These are phyloP conservation scores for Orestias chungarensis DNA, from an alignment of 2,797 vertebrate species.

Conservation along the genomic window DNA sequence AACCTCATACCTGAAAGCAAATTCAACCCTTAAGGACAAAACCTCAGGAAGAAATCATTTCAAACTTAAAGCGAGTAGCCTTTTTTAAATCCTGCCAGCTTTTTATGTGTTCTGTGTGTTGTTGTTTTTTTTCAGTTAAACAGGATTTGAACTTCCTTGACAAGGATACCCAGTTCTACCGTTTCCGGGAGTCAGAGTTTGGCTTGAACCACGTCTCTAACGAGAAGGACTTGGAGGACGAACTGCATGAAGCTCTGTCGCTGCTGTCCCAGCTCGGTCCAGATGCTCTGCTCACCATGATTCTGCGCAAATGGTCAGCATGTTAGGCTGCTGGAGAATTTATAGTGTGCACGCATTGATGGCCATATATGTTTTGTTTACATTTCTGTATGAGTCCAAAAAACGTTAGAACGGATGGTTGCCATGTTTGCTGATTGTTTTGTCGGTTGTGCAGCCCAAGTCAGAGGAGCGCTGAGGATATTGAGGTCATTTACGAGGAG, in stretches of 20 bases:
- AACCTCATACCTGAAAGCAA: neutral
- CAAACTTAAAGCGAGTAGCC: neutral
- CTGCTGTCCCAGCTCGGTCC: constrained; percentile 91
- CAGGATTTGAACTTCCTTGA: constrained; percentile 94
- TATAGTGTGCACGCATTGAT: neutral
- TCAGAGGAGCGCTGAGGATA: constrained; percentile 90
- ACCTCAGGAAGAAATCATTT: neutral
- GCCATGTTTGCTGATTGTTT: neutral
- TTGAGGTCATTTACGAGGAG: constrained; percentile 96
- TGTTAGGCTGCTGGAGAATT: neutral
- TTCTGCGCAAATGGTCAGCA: constrained; percentile 91
- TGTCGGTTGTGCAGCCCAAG: constrained; percentile 78
- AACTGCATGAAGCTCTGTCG: constrained; percentile 87
- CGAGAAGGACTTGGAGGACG: constrained; percentile 85
- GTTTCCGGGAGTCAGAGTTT: constrained; percentile 83
- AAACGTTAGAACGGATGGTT: neutral
- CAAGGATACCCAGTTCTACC: constrained; percentile 92
- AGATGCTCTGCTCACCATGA: constrained; percentile 91
- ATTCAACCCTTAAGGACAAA: neutral
- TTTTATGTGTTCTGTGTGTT: constrained; percentile 21
- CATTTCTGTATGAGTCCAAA: neutral
- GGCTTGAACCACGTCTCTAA: constrained; percentile 63
- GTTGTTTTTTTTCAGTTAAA: constrained; percentile 89
- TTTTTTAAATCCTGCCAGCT: neutral
- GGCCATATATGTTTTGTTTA: neutral